These are phyloP conservation scores for Acrocephalus kingi DNA, from an alignment of 2,113 vertebrate species.

Conservation along the genomic window DNA sequence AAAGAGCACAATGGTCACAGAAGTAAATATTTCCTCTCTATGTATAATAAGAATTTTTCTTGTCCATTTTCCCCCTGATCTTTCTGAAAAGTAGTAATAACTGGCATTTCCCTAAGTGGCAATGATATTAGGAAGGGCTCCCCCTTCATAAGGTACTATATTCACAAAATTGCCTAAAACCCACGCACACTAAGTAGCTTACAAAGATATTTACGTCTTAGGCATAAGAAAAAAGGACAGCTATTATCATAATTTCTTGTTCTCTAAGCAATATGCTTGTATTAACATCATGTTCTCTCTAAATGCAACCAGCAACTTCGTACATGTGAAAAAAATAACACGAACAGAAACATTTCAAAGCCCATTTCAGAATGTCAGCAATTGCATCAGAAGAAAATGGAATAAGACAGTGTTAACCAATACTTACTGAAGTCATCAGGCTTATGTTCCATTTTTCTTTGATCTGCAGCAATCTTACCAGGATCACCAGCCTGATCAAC, in stretches of 20 bases:
- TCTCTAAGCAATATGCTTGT: not conserved
- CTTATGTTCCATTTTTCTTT: conserved; percentile 59
- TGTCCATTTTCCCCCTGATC: not conserved
- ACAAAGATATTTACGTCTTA: conserved; percentile 13
- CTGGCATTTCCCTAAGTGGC: not conserved
- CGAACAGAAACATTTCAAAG: not conserved
- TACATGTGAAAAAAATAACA: not conserved
- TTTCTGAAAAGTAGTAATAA: not conserved
- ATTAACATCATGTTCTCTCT: not conserved
- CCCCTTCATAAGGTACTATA: not conserved
- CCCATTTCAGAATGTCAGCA: not conserved
- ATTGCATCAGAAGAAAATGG: not conserved
- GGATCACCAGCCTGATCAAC: conserved; percentile 66
- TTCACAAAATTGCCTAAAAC: not conserved
- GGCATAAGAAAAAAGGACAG: not conserved
- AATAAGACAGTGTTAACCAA: not conserved
- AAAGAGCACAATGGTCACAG: not conserved
- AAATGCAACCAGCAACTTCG: not conserved
- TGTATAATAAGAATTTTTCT: not conserved
- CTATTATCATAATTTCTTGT: conserved; percentile 2
- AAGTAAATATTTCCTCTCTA: not conserved
- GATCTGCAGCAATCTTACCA: conserved; percentile 69
- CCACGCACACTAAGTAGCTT: not conserved
- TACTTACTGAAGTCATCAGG: conserved; percentile 78
- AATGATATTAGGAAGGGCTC: not conserved